A percentile compares a stretch with the other conserved stretches of the same genome.
Evolutionary conservation across 2,888 invertebrate species (phyloP).

Genomic region (Agrilus mali): DNA sequence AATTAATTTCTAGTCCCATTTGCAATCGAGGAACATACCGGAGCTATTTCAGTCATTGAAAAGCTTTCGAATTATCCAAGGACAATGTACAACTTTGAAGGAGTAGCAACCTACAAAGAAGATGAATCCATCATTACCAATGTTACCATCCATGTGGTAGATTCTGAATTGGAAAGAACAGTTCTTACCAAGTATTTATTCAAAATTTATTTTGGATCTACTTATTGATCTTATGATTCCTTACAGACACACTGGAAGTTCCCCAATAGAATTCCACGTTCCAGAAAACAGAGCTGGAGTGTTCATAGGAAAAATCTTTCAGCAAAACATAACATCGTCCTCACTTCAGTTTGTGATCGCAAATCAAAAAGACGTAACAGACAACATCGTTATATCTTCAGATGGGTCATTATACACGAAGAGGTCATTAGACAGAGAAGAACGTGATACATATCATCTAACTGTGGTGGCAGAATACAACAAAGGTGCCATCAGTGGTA

Average conservation of each 20-base stretch:
- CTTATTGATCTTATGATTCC: neutral
- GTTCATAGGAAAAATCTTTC: slow-evolving; percentile 58
- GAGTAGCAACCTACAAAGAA: slow-evolving; percentile 54
- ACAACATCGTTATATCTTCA: slow-evolving; percentile 62
- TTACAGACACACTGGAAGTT: slow-evolving; percentile 44
- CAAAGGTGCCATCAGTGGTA: slow-evolving; percentile 50
- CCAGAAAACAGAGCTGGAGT: slow-evolving; percentile 64
- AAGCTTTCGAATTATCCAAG: slow-evolving; percentile 56
- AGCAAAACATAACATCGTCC: slow-evolving; percentile 32
- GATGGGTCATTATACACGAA: slow-evolving; percentile 73
- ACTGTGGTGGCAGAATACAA: slow-evolving; percentile 70
- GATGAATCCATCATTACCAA: slow-evolving; percentile 66
- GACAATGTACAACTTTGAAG: slow-evolving; percentile 67
- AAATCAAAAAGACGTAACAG: slow-evolving; percentile 69
- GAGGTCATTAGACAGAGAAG: slow-evolving; percentile 65
- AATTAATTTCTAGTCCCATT: slow-evolving; percentile 60
- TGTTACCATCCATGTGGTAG: slow-evolving; percentile 72
- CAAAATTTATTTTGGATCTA: slow-evolving; percentile 4
- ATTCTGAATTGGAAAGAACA: slow-evolving; percentile 58
- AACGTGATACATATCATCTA: slow-evolving; percentile 55
- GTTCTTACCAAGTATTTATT: slow-evolving; percentile 47
- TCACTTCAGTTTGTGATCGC: slow-evolving; percentile 60
- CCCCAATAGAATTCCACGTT: slow-evolving; percentile 61
- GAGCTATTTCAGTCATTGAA: slow-evolving; percentile 75
- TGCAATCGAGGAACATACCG: slow-evolving; percentile 78